Conservation (phyloP, 1,140 invertebrate species). For the Microplitis mediator region DNA sequence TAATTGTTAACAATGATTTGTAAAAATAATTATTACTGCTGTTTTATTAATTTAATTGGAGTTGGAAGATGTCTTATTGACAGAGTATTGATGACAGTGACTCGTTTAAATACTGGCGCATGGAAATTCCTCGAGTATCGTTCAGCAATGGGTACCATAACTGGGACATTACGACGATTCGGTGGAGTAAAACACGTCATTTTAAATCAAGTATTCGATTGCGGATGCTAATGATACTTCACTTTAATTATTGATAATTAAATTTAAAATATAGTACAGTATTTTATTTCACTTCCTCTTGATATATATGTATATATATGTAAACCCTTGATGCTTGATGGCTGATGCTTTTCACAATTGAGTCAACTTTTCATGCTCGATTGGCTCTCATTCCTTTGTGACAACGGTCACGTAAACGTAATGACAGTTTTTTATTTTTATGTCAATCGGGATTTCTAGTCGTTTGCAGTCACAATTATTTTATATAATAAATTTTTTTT, state of each 20-base stretch:
- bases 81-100: conserved; percentile 51
- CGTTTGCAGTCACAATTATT: neutral
- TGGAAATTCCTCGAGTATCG: conserved; percentile 53
- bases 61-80: conserved; percentile 52
- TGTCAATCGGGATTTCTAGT: neutral
- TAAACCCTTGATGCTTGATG: too few species aligned
- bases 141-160: conserved; percentile 42
- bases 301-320: neutral
- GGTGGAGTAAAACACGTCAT: conserved; percentile 56
- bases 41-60: conserved; percentile 48
- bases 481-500: neutral
- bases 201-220: neutral
- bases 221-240: conserved; percentile 22
- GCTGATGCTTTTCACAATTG: conserved; percentile 5
- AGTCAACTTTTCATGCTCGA: conserved; percentile 38
- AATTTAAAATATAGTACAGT: neutral
- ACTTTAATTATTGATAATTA: conserved; percentile 35
- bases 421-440: too few species aligned
- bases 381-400: conserved; percentile 30
- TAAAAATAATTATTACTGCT: neutral
- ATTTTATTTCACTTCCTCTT: neutral
- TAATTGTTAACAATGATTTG: too few species aligned
- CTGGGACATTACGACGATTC: conserved; percentile 37
- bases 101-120: conserved; percentile 51
- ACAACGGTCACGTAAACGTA: too few species aligned